Base-by-base conservation (phyloP, 2,113 vertebrate genomes). In the Ancistrus triradiatus region DNA sequence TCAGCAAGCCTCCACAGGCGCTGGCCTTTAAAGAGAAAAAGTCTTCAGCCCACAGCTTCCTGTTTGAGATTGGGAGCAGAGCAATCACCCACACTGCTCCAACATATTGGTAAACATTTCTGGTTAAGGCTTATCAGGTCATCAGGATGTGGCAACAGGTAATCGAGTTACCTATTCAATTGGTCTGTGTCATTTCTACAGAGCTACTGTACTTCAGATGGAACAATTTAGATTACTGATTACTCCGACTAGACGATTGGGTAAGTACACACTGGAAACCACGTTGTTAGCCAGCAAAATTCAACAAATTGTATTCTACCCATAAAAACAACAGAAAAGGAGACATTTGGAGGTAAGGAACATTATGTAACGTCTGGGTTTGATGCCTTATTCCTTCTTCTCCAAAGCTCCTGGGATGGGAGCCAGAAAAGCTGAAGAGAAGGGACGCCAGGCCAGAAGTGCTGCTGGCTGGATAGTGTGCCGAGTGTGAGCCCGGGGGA, bases 391-490 rank as follows among this genome's bases (percentile, higher is more conserved):
- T 71, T 71, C 67, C 69, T 82, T 75, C 69, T 55, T 66, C 66
- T 74, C 52, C 8, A 3, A 56, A 46, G 74, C 70, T 59, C 69
- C 78, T 78, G 74, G 83, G 78, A 72, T 51, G 7, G 1, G 22
- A 24, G 72, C 77, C 77, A 83, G 75, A n/a, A 68, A 49, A 57
- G 68, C 64, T 76, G 66, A 67, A n/a, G 67, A 73, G 74, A 76
- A 65, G 11, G 66, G 69, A 83, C 70, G 71, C 71, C 64, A 62
- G 68, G 72, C 77, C 71, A 77, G 75, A 60, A 81, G 66, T 77
- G 76, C 76, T 77, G 55, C 58, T 66, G 75, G 72, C 66, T 77
- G 75, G 75, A 80, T 72, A 53, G 63, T 56, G n/a, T 59, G 72
- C 58, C 55, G 37, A 78, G 67, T 49, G 40, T 51, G 48, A 70